phyloP scores from a whole-genome alignment of 2,113 vertebrate genomes.

The Brienomyrus brachyistius region DNA sequence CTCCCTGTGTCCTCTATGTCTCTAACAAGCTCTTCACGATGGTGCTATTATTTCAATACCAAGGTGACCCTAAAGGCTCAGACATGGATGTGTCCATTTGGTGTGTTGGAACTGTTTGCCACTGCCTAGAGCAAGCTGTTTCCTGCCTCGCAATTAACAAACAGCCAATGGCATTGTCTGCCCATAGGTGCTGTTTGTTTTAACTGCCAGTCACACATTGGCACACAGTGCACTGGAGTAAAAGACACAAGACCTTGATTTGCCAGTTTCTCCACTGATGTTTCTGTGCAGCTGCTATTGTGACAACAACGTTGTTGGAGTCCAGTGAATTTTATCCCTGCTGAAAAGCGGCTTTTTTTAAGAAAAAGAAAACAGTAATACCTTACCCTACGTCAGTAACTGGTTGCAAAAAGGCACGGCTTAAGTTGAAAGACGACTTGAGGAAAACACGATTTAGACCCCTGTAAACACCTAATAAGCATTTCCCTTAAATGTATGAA shows the following conservation, averaged over 20 bases:
- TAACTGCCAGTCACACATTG: not conserved
- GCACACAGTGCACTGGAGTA: not conserved
- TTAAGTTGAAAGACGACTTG: too few relatives aligned
- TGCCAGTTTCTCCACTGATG: not conserved
- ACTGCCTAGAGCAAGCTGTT: not conserved
- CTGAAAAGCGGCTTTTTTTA: not conserved
- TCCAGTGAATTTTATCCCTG: not conserved
- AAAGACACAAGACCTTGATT: not conserved
- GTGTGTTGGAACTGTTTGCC: not conserved
- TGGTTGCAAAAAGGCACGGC: too few relatives aligned
- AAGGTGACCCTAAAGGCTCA: not conserved
- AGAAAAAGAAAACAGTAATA: not conserved
- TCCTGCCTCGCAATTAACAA: not conserved
- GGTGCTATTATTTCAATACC: not conserved
- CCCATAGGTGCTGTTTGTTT: not conserved
- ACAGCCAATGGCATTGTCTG: not conserved
- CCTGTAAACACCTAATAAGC: too few relatives aligned
- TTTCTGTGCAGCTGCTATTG: not conserved
- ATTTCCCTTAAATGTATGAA: too few relatives aligned
- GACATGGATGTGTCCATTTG: not conserved
- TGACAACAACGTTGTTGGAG: not conserved
- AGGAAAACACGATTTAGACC: too few relatives aligned
- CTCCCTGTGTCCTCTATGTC: not conserved
- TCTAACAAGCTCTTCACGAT: too few relatives aligned
- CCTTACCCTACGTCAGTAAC: not conserved